These are phyloP conservation scores for Pyralis farinalis DNA, from an alignment of 2,888 invertebrate species.

Conservation along the genomic window DNA sequence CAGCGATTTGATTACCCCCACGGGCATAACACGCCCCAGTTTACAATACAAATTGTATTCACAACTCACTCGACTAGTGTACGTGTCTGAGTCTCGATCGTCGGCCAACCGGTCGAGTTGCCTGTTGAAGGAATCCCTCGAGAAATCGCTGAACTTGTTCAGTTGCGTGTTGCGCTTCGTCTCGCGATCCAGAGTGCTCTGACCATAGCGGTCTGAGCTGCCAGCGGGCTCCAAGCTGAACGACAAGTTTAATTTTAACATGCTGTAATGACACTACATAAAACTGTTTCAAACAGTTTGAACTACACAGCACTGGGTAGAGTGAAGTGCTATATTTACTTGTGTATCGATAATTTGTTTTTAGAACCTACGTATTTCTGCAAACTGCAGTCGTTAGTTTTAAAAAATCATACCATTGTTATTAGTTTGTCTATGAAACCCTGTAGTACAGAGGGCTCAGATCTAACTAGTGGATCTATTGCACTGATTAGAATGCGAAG, in stretches of 20 bases:
- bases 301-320: background rate
- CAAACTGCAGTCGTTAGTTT: no score
- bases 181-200: constrained; percentile 79
- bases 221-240: constrained; percentile 14
- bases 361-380: no score
- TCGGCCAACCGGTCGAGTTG: constrained; percentile 70
- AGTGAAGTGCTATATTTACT: background rate
- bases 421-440: no score
- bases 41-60: constrained; percentile 9
- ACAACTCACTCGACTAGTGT: constrained; percentile 57
- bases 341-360: no score
- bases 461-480: no score
- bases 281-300: constrained; percentile 2
- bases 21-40: constrained; percentile 6
- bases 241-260: constrained; percentile 16
- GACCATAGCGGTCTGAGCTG: constrained; percentile 71
- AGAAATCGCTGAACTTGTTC: constrained; percentile 76
- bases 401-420: no score
- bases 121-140: constrained; percentile 64
- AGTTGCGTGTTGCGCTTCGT: constrained; percentile 83
- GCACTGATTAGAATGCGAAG: no score
- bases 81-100: constrained; percentile 64
- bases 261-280: constrained; percentile 8
- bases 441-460: no score
- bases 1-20: constrained; percentile 6